These are phyloP conservation scores for Cossypha niveicapilla DNA, from an alignment of 2,797 vertebrate species.

Conservation along the genomic window DNA sequence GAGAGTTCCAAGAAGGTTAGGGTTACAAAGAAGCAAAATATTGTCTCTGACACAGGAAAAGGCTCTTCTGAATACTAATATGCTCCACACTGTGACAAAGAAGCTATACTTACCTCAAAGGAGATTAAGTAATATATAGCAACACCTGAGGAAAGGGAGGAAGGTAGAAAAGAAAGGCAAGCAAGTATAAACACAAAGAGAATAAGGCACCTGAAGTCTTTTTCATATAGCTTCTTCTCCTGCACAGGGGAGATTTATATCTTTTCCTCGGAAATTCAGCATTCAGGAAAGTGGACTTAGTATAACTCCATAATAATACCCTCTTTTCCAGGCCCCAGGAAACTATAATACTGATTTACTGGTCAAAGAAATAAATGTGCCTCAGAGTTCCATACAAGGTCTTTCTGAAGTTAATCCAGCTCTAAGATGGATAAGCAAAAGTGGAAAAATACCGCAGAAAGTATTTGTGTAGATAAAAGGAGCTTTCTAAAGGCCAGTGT, in stretches of 20 bases:
- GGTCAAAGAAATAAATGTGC: conserved; percentile 49
- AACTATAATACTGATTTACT: conserved; percentile 53
- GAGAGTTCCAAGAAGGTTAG: conserved; percentile 43
- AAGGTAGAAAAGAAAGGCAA: neutral
- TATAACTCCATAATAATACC: conserved; percentile 39
- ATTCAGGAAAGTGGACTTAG: conserved; percentile 38
- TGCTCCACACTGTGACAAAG: neutral
- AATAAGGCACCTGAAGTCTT: conserved; percentile 22
- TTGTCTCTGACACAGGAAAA: conserved; percentile 27
- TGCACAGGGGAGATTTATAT: conserved; percentile 45
- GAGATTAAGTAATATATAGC: conserved; percentile 25
- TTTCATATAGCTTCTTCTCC: conserved; percentile 2
- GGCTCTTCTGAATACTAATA: conserved; percentile 47
- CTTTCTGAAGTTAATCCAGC: conserved; percentile 59
- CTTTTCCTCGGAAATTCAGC: conserved; percentile 18
- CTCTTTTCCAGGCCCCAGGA: conserved; percentile 37
- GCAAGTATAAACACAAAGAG: conserved; percentile 13
- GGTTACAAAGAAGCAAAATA: conserved; percentile 47
- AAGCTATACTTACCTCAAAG: conserved; percentile 17
- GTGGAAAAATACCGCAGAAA: conserved; percentile 27
- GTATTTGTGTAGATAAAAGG: conserved; percentile 39
- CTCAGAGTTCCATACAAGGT: conserved; percentile 36
- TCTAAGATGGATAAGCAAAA: conserved; percentile 44
- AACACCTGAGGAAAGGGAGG: conserved; percentile 1
- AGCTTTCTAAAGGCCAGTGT: conserved; percentile 41